Evolutionary conservation across 2,797 vertebrate genomes (phyloP).

Genomic region (Notamacropus eugenii): DNA sequence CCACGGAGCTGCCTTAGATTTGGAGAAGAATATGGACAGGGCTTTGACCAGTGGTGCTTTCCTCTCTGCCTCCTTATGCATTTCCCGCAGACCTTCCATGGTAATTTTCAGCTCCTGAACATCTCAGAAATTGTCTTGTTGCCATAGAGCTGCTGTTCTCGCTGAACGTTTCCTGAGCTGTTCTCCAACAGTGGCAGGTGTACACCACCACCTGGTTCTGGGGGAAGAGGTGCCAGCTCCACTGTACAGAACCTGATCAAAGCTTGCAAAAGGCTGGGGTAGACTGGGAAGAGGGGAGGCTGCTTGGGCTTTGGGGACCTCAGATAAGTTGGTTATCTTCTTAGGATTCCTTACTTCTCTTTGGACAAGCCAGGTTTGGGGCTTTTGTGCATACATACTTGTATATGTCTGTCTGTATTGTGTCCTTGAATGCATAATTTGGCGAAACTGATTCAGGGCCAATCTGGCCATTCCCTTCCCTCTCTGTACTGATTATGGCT

Average conservation of each 20-base stretch:
- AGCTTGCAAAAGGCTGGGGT: background rate
- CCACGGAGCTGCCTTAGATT: background rate
- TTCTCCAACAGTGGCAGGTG: conserved; percentile 24
- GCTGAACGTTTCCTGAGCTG: background rate
- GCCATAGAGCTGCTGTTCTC: background rate
- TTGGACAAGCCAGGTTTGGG: background rate
- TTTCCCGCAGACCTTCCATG: background rate
- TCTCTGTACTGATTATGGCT: background rate
- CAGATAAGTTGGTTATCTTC: background rate
- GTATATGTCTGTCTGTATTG: background rate
- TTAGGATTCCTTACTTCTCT: background rate
- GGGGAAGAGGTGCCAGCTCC: background rate
- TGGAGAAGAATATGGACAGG: background rate
- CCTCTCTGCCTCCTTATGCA: background rate
- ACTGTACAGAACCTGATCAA: background rate
- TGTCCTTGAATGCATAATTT: background rate
- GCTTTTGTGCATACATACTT: background rate
- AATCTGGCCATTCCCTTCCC: background rate
- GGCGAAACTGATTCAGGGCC: background rate
- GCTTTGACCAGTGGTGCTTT: background rate
- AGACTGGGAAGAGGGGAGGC: background rate
- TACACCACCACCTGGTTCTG: background rate
- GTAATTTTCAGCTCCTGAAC: conserved; percentile 15
- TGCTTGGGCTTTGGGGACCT: background rate
- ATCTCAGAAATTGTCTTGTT: conserved; percentile 48